These are phyloP conservation scores for Caenorhabditis angaria DNA, from an alignment of 2,888 invertebrate genomes.

Conservation along the genomic window DNA sequence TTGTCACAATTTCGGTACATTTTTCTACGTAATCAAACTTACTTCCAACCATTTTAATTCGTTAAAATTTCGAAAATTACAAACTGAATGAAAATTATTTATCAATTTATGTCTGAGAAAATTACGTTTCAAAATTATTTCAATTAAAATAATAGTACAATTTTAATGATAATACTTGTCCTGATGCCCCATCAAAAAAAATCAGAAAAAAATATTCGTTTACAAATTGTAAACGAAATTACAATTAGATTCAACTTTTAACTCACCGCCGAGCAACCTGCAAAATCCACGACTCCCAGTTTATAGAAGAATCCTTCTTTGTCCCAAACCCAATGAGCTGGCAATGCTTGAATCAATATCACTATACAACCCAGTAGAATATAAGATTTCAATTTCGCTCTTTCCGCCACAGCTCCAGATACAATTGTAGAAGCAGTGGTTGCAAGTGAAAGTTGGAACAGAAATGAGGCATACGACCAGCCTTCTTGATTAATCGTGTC, in stretches of 20 bases:
- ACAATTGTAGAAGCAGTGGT: slow-evolving; percentile 71
- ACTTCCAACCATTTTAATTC: too few species aligned
- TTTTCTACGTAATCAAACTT: too few species aligned
- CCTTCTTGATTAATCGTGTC: slow-evolving; percentile 59
- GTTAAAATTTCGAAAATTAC: too few species aligned
- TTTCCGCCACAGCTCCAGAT: slow-evolving; percentile 70
- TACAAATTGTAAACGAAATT: not conserved
- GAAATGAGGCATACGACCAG: slow-evolving; percentile 69
- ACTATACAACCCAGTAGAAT: slow-evolving; percentile 66
- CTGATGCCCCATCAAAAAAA: too few species aligned
- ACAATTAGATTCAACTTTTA: slow-evolving; percentile 1
- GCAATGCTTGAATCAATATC: slow-evolving; percentile 70
- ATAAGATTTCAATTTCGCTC: slow-evolving; percentile 68
- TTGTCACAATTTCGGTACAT: too few species aligned
- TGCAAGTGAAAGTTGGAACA: slow-evolving; percentile 67
- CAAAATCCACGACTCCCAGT: slow-evolving; percentile 69
- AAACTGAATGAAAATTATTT: too few species aligned
- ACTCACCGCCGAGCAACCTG: slow-evolving; percentile 72
- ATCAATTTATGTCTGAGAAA: too few species aligned
- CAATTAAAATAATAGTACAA: too few species aligned
- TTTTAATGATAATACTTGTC: too few species aligned
- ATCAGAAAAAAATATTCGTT: too few species aligned
- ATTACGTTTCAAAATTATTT: too few species aligned
- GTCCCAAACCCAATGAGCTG: slow-evolving; percentile 74
- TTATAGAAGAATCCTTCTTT: slow-evolving; percentile 70